Evolutionary conservation across 2,888 invertebrate species (phyloP), one percentile per base, ranked within the genome.

Genomic region (Biston stratarius): DNA sequence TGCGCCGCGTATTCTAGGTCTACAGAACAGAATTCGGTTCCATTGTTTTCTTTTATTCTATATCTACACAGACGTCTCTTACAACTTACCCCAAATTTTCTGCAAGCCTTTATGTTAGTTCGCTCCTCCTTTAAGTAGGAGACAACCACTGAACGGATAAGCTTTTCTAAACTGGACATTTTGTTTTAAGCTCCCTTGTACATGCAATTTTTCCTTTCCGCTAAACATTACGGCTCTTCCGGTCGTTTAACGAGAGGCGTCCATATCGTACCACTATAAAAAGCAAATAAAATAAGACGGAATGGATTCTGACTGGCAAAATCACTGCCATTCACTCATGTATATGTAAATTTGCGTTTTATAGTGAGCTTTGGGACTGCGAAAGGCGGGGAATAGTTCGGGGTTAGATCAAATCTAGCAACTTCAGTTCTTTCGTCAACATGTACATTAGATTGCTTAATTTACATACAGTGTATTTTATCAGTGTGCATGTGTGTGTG

Each of bases 341-440:
- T 82, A 80, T 83, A 89, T 86, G 88, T 81, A 84, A 88, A 89
- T 88, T 81, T 80, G 76, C 77, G 77, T 76, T 85, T 83, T 81
- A 83, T 78, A 79, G 73, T 75, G 70, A 73, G 56, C 51, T 64
- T 55, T 38, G 56, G 47, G 59, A 40, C 51, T 42, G 55, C 10
- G 33, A 2, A 48, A 44, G 48, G 62, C 12, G 33, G 24, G 12
- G 14, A 51, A 61, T 57, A 61, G 61, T 57, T 51, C 14, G 24
- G 45, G 8, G 63, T 51, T 8, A n/a, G n/a, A 49, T 11, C 48
- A 33, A 24, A 11, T 33, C 24, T 44, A n/a, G 12, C n/a, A n/a
- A 44, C 38, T 38, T 38, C 9, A n/a, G 5, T 44, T 44, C n/a
- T 44, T 42, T 24, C 3, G 24, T 24, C 24, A 24, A 24, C 24